These are phyloP conservation scores for Scaptomyza reducta DNA, from an alignment of 2,888 invertebrate genomes.

Conservation along the genomic window DNA sequence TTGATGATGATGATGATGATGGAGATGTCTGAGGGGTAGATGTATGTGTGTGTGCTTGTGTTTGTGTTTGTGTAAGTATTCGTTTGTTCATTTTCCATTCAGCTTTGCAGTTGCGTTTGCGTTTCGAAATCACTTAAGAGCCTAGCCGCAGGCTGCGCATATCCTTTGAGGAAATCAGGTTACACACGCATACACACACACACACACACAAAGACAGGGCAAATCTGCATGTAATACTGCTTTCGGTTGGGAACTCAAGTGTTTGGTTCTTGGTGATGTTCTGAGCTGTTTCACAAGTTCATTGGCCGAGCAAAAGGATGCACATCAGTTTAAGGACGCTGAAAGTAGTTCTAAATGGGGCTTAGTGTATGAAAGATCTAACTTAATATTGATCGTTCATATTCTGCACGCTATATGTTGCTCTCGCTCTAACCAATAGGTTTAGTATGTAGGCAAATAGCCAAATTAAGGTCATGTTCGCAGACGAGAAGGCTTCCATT, in stretches of 20 bases:
- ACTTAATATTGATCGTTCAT: too few species aligned
- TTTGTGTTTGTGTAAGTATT: neutral
- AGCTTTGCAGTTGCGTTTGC: constrained; percentile 47
- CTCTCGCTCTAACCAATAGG: constrained; percentile 11
- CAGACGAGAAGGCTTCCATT: constrained; percentile 54
- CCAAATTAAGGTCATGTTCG: constrained; percentile 61
- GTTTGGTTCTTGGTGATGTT: constrained; percentile 48
- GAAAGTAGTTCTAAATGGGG: too few species aligned
- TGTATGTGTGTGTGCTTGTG: neutral
- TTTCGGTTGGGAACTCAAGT: constrained; percentile 58
- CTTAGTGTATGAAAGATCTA: too few species aligned
- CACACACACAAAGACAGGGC: neutral
- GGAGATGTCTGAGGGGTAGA: constrained; percentile 7
- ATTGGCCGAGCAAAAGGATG: constrained; percentile 56
- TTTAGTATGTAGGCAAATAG: constrained; percentile 18
- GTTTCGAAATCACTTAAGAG: constrained; percentile 73
- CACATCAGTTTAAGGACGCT: neutral
- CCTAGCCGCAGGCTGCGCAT: constrained; percentile 64
- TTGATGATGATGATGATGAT: constrained; percentile 25
- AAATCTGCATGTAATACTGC: constrained; percentile 33
- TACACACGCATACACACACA: constrained; percentile 47
- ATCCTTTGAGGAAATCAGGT: constrained; percentile 78
- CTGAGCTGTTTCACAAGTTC: constrained; percentile 56
- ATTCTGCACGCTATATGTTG: neutral
- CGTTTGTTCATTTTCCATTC: constrained; percentile 43